Base-by-base conservation (phyloP, 2,888 invertebrate species). In the Diarsia mendica region DNA sequence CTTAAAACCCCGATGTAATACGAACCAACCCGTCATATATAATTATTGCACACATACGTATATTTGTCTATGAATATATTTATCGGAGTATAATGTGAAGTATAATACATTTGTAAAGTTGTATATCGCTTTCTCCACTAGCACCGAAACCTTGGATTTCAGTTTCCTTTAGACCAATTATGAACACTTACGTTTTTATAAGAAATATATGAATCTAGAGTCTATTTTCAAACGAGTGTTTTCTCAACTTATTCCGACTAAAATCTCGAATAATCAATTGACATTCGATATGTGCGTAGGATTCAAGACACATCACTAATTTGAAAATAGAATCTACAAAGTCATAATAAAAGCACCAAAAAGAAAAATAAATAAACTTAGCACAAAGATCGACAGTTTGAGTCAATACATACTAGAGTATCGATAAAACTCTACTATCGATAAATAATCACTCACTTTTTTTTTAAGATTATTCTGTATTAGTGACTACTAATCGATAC, bases 141-240 rank as follows among this genome's bases (percentile, higher is more conserved):
- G 95, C 95, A 96, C 96, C 95, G 91, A 93, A 92, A 92, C 90
- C 89, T 92, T 92, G 91, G 87, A 90, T 90, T 89, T 88, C 90
- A 90, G 90, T 87, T 85, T 82, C 81, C 87, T 95, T 95, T 95
- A 95, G 95, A 95, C 92, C 94, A 94, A 86, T 92, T 90, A 90
- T 95, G 95, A 95, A 95, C 95, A 95, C 96, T 92, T 94, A 89
- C 91, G 94, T 95, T 93, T 89, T 89, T 86, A 89, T 84, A 87
- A 80, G 77, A 83, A 81, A 80, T 69, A 84, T 79, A 58, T 72
- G 58, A 83, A 81, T 72, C 82, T 69, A 64, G 46, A 68, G 23
- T 66, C 44, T 39, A 67, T 69, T 76, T 77, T 74, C 67, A 67
- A 73, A 75, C 66, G 15, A 64, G 49, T 64, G 18, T 4, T n/a